phyloP scores from a whole-genome alignment of 1,140 invertebrate genomes.

The Eumaeus atala region DNA sequence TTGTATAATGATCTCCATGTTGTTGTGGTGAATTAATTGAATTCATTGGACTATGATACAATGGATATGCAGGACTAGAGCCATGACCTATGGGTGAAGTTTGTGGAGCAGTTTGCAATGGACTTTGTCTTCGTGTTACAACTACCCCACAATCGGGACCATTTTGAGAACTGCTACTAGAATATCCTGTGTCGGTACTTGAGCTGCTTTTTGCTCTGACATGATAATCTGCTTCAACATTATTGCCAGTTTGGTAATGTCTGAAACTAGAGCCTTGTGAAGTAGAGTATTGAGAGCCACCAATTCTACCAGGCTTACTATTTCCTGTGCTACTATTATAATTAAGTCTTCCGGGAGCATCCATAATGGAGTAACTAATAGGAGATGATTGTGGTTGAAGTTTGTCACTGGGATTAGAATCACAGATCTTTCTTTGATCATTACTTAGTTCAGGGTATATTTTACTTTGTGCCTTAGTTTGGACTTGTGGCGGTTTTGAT shows the following conservation, averaged over 20 bases:
- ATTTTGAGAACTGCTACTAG: conserved; percentile 77
- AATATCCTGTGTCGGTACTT: conserved; percentile 78
- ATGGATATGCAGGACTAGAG: conserved; percentile 83
- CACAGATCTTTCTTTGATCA: conserved; percentile 74
- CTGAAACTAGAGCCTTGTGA: conserved; percentile 74
- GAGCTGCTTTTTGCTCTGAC: conserved; percentile 78
- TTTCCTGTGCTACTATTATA: conserved; percentile 74
- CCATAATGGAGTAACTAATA: conserved; percentile 85
- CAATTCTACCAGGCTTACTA: conserved; percentile 58
- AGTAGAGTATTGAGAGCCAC: conserved; percentile 54
- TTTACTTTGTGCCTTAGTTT: conserved; percentile 82
- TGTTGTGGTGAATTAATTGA: conserved; percentile 82
- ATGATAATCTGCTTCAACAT: conserved; percentile 79
- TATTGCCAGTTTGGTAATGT: conserved; percentile 76
- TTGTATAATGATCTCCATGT: conserved; percentile 73
- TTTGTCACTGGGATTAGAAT: conserved; percentile 69
- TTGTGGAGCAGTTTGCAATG: conserved; percentile 79
- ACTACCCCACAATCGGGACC: conserved; percentile 79
- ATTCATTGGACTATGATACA: conserved; percentile 86
- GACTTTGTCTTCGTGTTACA: conserved; percentile 80
- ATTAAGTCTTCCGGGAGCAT: conserved; percentile 77
- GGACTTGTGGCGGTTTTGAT: conserved; percentile 75
- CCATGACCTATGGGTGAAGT: conserved; percentile 79
- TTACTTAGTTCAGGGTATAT: conserved; percentile 77
- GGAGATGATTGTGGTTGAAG: conserved; percentile 81